A percentile compares a stretch with the other conserved stretches of the same genome.
phyloP scores from a whole-genome alignment of 2,888 invertebrate genomes.

The Chorisops tibialis region DNA sequence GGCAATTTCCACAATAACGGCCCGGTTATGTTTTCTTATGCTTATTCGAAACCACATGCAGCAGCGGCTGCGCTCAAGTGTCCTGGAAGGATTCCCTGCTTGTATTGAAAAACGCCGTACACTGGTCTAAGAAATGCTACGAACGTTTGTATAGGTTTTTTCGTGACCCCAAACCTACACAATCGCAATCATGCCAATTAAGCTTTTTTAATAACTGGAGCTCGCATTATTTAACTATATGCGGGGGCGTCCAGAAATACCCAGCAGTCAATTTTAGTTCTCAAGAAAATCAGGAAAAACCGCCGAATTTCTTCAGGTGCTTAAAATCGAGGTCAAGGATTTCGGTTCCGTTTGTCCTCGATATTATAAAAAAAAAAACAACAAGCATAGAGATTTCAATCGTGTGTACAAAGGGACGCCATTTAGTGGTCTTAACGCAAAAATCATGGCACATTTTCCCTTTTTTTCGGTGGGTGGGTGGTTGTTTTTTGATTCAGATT shows the following conservation, averaged over 20 bases:
- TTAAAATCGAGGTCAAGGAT: conserved; percentile 20
- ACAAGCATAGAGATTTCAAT: conserved; percentile 8
- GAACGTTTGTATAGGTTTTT: not conserved
- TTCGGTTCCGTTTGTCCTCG: conserved; percentile 19
- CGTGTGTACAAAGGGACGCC: conserved; percentile 5
- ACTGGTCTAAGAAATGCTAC: not conserved
- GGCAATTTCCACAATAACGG: not conserved
- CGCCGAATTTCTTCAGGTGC: not conserved
- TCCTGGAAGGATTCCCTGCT: not conserved
- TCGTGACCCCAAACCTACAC: conserved; percentile 1
- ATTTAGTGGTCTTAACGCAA: conserved; percentile 14
- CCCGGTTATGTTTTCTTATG: conserved; percentile 1
- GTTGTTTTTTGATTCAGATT: conserved; percentile 7
- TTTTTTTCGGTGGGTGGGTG: conserved; percentile 8
- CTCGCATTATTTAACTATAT: not conserved
- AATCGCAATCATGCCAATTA: not conserved
- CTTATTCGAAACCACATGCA: not conserved
- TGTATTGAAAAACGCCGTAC: not conserved
- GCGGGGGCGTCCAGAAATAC: conserved; percentile 4
- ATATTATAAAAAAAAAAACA: not conserved
- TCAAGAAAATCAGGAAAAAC: not conserved
- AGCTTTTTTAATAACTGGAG: not conserved
- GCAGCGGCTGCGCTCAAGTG: not conserved
- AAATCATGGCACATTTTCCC: conserved; percentile 9
- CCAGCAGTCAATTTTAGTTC: not conserved